Evolutionary conservation across 2,113 vertebrate species (phyloP), one percentile per base, ranked within the genome.

Genomic region (Baryphthengus martii): DNA sequence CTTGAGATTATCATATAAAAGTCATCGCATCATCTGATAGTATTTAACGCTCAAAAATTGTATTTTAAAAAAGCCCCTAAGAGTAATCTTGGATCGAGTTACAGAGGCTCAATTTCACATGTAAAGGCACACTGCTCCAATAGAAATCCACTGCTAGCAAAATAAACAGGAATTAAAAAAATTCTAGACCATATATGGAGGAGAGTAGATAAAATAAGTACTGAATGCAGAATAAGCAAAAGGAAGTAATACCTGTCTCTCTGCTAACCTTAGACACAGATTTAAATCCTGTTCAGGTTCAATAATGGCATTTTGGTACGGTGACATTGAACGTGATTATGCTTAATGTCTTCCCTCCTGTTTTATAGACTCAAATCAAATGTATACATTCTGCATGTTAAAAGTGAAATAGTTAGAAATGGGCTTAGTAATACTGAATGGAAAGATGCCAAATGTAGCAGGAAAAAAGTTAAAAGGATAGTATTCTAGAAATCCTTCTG

Each of bases 271-370:
- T 77, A n/a, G 11, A 50, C 59, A 58, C 53, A 26, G 65, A 47
- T 31, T 39, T 62, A 53, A 86, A 29, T 23, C 31, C 56, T 45
- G 11, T 47, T 81, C 18, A 33, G 24, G 39, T 53, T 58, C 79
- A 53, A 2, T 31, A 55, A 45, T 31, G 29, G 23, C 11, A n/a
- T 61, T 84, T 80, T 44, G 44, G 4, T 58, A 1, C 24, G 24
- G 55, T 1, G 4, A n/a, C 25, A 7, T 0, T 59, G 23, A 74
- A 53, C 5, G 2, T n/a, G 35, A 24, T 83, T 63, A 11, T 42
- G 35, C 42, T 49, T 88, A 37, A 24, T 33, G 21, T 20, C 44
- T 61, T 68, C 45, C 68, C 19, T 31, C 5, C 1, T 12, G 40
- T 61, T 93, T 55, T 80, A 19, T 65, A n/a, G 80, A 70, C 18